phyloP scores from a whole-genome alignment of 2,113 vertebrate species.

The Peromyscus polionotus region DNA sequence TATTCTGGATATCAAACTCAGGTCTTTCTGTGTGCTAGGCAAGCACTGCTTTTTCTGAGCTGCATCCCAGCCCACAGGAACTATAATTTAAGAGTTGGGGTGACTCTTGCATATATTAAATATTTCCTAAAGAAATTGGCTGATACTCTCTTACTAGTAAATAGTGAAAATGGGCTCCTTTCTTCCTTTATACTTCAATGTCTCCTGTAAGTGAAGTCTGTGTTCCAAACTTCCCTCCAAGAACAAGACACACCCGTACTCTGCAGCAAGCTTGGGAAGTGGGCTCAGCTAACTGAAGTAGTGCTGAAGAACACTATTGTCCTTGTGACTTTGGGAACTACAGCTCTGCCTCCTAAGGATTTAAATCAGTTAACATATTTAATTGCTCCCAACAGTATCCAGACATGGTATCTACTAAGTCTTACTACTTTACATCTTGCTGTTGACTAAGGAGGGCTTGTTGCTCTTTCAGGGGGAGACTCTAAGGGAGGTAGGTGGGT shows the following conservation, averaged over 20 bases:
- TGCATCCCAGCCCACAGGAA: neutral
- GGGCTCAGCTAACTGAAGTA: neutral
- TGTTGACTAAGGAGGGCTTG: neutral
- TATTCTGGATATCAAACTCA: neutral
- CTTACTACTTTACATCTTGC: neutral
- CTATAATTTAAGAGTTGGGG: slow-evolving; percentile 7
- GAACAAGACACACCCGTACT: neutral
- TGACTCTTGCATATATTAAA: neutral
- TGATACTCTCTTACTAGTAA: slow-evolving; percentile 3
- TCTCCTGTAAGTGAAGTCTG: neutral
- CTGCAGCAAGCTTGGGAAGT: neutral
- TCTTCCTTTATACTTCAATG: neutral
- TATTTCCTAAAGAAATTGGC: neutral
- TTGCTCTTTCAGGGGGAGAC: neutral
- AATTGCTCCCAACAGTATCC: neutral
- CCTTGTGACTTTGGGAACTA: neutral
- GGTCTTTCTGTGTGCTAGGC: neutral
- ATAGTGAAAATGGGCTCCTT: neutral
- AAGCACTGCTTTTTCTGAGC: neutral
- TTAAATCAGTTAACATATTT: neutral
- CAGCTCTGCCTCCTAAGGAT: neutral
- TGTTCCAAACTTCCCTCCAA: neutral
- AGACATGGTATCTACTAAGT: neutral
- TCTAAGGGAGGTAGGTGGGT: neutral
- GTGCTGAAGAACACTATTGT: neutral